Evolutionary conservation across 2,888 invertebrate genomes (phyloP), one percentile per base, ranked within the genome.

Genomic region (Oscheius sp.): DNA sequence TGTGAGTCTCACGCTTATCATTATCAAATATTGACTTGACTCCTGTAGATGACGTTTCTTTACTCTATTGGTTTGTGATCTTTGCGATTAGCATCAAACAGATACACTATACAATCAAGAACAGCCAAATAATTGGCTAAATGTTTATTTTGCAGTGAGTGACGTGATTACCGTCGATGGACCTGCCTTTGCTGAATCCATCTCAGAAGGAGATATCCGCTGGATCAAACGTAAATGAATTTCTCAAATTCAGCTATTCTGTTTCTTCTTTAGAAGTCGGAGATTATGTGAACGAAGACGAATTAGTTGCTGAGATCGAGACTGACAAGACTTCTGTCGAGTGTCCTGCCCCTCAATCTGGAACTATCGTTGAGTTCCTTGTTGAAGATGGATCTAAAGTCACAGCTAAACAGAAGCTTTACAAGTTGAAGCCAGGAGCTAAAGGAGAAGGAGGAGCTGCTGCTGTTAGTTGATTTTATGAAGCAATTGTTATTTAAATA

Each of bases 151-250:
- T 65, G 33, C 42, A 78, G 78, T 72, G 65, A 64, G 58, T 46
- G 85, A 85, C 31, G 79, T 84, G 8, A 79, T 85, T 69, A 79
- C 79, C 25, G 92, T 95, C 0, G 91, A 91, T 77, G 93, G 93
- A 37, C 98, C 98, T 1, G 91, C 92, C 17, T 96, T 96, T 88
- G 95, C 98, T 0, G 98, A 98, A 87, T 97, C 97, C 50, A 93
- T 98, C 42, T 92, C 93, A 52, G 95, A 94, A 88, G 97, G 98
- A 73, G 97, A 97, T 89, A 91, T 95, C 68, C 93, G 80, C 71
- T 85, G 85, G 85, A 69, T 83, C 48, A 85, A 85, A 58, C 80
- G 81, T 80, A 20, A 61, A 72, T 34, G n/a, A 12, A 12, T 20
- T 48, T 48, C 27, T 12, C 15, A 25, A 4, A n/a, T 52, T 25